Conservation (phyloP, 35 echinoderm and acorn worm species). For the Ophioderma brevispina region DNA sequence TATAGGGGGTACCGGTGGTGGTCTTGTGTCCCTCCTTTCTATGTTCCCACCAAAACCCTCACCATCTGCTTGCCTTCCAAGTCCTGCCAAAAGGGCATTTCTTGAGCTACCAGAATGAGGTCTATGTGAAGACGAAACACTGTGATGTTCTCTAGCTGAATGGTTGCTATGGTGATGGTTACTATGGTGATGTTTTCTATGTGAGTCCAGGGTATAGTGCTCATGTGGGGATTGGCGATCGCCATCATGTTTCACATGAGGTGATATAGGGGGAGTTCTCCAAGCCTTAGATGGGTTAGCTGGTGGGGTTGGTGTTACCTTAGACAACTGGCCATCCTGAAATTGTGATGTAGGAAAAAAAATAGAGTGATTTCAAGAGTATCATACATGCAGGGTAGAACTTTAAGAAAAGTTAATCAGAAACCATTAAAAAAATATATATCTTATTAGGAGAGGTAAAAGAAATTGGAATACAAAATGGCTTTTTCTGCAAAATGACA, state of each 20-base stretch:
- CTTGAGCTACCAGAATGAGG: conserved; percentile 62
- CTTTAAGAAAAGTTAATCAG: no score
- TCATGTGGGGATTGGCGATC: conserved; percentile 9
- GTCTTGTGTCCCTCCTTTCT: background rate
- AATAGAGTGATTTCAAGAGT: no score
- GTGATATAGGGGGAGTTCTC: conserved; percentile 94
- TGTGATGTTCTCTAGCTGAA: conserved; percentile 2
- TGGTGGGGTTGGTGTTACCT: conserved; percentile 61
- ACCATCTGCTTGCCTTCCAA: conserved; percentile 17
- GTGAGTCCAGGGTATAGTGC: conserved; percentile 5
- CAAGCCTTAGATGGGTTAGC: conserved; percentile 86
- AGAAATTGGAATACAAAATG: no score
- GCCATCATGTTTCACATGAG: conserved; percentile 39
- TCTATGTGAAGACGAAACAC: conserved; percentile 11
- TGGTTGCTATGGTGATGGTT: background rate
- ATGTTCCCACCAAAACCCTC: no score
- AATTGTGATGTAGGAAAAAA: no score
- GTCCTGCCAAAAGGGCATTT: conserved; percentile 72
- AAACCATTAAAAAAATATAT: no score
- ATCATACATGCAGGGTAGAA: no score
- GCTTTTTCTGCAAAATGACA: no score
- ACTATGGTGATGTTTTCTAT: background rate
- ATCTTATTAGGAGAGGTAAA: no score
- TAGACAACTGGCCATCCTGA: background rate
- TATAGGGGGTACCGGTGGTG: conserved; percentile 62